Evolutionary conservation across 2,888 invertebrate genomes (phyloP).

Genomic region (Thymelicus sylvestris): DNA sequence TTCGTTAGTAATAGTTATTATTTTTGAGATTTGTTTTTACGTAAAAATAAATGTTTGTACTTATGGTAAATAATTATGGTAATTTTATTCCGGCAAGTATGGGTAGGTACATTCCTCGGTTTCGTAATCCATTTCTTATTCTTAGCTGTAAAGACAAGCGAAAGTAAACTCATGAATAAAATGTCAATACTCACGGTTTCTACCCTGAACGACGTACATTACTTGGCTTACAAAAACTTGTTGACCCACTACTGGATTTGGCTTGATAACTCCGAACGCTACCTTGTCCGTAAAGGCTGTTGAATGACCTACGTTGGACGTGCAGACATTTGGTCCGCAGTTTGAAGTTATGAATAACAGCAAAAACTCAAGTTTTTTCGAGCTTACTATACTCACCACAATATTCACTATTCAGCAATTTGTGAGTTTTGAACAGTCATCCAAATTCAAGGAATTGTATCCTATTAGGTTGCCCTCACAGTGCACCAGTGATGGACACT

Average conservation of each 20-base stretch:
- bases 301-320: conserved; percentile 1
- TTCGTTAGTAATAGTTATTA: too few species aligned
- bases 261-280: conserved; percentile 13
- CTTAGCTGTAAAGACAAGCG: conserved; percentile 32
- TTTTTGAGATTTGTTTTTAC: too few species aligned
- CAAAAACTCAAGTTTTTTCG: background rate
- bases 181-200: conserved; percentile 29
- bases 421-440: too few species aligned
- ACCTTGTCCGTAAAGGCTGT: background rate
- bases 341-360: conserved; percentile 3
- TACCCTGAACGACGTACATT: conserved; percentile 15
- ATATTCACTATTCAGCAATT: background rate
- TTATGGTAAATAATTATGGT: background rate
- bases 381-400: background rate
- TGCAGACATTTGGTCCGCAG: background rate
- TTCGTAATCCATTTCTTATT: conserved; percentile 16
- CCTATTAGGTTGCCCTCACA: too few species aligned
- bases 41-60: background rate
- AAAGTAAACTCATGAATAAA: conserved; percentile 44
- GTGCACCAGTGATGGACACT: too few species aligned
- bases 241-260: conserved; percentile 51
- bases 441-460: too few species aligned
- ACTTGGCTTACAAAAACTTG: conserved; percentile 54
- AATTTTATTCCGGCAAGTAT: conserved; percentile 12
- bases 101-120: conserved; percentile 11